A percentile compares a stretch with the other conserved stretches of the same genome.
Conservation (phyloP, 2,888 invertebrate genomes). For the Drosophila mettleri region DNA sequence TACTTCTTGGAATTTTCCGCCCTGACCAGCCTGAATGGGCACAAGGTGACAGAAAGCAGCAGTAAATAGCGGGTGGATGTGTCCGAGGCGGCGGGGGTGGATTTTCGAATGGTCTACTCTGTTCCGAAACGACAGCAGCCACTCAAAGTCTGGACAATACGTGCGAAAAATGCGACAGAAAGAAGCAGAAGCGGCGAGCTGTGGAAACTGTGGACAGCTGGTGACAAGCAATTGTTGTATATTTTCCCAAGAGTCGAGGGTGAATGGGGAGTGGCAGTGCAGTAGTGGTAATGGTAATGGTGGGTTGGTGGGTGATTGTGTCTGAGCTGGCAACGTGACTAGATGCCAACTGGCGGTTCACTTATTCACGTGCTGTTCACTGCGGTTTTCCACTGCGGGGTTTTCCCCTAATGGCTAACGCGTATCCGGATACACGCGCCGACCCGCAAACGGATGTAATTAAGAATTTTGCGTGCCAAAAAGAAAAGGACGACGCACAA, state of each 20-base stretch:
- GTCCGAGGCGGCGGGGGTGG: constrained; percentile 22
- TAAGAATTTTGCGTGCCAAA: constrained; percentile 76
- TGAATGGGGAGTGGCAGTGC: neutral
- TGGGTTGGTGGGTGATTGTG: constrained; percentile 1
- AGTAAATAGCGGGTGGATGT: neutral
- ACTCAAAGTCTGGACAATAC: constrained; percentile 67
- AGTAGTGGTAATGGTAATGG: neutral
- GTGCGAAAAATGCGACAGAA: constrained; percentile 71
- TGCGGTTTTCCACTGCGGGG: constrained; percentile 55
- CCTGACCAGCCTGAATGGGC: constrained; percentile 38
- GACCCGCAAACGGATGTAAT: constrained; percentile 75
- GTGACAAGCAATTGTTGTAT: constrained; percentile 70
- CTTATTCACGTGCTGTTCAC: constrained; percentile 71
- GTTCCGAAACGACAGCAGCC: constrained; percentile 47
- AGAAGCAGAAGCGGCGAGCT: constrained; percentile 68
- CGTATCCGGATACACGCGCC: constrained; percentile 73
- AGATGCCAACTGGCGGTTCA: constrained; percentile 60
- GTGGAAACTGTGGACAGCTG: constrained; percentile 73
- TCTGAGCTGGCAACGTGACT: constrained; percentile 62
- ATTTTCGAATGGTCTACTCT: constrained; percentile 21
- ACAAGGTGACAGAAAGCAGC: constrained; percentile 52
- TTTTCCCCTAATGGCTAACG: constrained; percentile 35
- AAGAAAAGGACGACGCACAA: constrained; percentile 52
- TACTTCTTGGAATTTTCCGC: constrained; percentile 1
- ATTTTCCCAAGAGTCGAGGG: neutral